Conservation (phyloP, 2,888 invertebrate genomes). For the Tortrix viridana region DNA sequence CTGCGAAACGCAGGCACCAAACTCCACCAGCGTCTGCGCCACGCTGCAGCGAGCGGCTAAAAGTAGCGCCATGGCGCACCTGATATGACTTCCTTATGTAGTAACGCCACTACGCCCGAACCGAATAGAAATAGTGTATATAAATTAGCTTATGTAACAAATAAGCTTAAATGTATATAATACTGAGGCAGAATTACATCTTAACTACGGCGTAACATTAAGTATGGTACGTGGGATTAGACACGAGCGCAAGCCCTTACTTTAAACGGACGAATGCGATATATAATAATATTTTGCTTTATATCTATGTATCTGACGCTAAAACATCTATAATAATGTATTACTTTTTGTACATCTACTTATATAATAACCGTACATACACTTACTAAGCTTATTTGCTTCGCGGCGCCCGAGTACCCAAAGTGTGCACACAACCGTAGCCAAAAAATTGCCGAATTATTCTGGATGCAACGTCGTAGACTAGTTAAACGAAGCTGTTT, state of each 20-base stretch:
- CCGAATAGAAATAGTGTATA: slow-evolving; percentile 81
- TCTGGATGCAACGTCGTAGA: slow-evolving; percentile 44
- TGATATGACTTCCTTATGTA: slow-evolving; percentile 81
- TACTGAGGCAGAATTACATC: slow-evolving; percentile 85
- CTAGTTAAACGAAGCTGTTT: slow-evolving; percentile 60
- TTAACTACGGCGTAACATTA: slow-evolving; percentile 83
- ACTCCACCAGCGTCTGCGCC: slow-evolving; percentile 39
- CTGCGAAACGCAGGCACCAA: slow-evolving; percentile 37
- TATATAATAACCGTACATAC: slow-evolving; percentile 83
- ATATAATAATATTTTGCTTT: slow-evolving; percentile 84
- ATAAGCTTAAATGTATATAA: slow-evolving; percentile 85
- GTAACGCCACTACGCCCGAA: slow-evolving; percentile 79
- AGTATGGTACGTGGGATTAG: slow-evolving; percentile 82
- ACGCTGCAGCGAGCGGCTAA: slow-evolving; percentile 52
- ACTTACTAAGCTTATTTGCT: slow-evolving; percentile 81
- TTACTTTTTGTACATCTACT: slow-evolving; percentile 85
- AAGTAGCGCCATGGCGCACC: slow-evolving; percentile 68
- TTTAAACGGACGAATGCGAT: slow-evolving; percentile 84
- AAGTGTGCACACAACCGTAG: slow-evolving; percentile 64
- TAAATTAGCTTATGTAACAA: slow-evolving; percentile 83
- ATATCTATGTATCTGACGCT: slow-evolving; percentile 84
- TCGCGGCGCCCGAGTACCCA: slow-evolving; percentile 70
- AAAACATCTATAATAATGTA: slow-evolving; percentile 84
- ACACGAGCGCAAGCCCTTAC: slow-evolving; percentile 84
- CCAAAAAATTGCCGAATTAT: slow-evolving; percentile 43